Percentiles rank a stretch among this genome's conserved stretches.
Evolutionary conservation across 2,888 invertebrate species (phyloP).

Genomic region (Allygus modestus): DNA sequence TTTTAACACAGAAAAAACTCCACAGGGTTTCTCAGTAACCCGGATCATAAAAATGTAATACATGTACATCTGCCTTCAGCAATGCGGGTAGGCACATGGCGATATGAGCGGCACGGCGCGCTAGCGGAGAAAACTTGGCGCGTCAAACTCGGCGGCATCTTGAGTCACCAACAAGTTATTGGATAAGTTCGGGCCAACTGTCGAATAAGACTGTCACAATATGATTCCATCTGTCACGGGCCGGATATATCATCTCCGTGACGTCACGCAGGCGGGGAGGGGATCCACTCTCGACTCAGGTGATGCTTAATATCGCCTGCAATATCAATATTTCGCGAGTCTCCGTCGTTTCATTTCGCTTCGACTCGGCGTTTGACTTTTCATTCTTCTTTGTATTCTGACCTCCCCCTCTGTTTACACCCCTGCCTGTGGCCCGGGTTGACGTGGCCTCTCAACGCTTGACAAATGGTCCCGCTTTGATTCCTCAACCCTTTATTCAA

Average conservation of each 20-base stretch:
- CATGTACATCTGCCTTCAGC: not conserved
- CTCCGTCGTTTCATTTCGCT: constrained; percentile 33
- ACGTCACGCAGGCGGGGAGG: constrained; percentile 20
- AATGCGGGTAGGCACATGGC: not conserved
- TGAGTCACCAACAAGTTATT: constrained; percentile 63
- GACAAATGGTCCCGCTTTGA: constrained; percentile 65
- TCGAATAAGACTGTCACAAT: constrained; percentile 69
- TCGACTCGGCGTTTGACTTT: constrained; percentile 29
- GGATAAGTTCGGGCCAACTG: constrained; percentile 65
- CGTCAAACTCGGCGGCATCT: constrained; percentile 50
- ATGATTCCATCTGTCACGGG: constrained; percentile 70
- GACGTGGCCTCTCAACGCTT: constrained; percentile 61
- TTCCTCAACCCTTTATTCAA: constrained; percentile 58
- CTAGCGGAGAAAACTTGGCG: constrained; percentile 15
- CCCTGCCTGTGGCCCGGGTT: constrained; percentile 54
- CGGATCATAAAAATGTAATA: no score
- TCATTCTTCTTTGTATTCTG: constrained; percentile 53
- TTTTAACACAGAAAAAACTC: no score
- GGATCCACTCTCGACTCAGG: constrained; percentile 43
- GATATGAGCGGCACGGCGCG: not conserved
- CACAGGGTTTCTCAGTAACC: no score
- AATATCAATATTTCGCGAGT: constrained; percentile 57
- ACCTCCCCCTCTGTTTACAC: constrained; percentile 54
- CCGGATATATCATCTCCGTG: constrained; percentile 55
- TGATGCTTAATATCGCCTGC: constrained; percentile 61